Evolutionary conservation across 2,888 invertebrate genomes (phyloP).

Genomic region (Thymelicus sylvestris): DNA sequence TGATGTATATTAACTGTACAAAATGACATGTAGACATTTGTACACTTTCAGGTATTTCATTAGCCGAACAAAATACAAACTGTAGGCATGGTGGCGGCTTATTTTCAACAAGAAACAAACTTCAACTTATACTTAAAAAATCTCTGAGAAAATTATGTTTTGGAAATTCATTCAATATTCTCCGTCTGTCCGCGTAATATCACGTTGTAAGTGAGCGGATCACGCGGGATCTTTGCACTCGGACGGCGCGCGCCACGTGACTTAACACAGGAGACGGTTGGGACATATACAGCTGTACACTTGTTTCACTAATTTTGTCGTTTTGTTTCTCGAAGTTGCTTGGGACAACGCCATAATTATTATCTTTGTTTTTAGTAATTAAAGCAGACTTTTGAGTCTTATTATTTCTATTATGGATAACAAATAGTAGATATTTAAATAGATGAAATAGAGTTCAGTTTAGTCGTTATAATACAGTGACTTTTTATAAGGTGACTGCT

Average conservation of each 20-base stretch:
- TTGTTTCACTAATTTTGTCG: too few species aligned
- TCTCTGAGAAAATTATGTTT: constrained; percentile 3
- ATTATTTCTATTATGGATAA: too few species aligned
- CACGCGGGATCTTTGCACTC: constrained; percentile 13
- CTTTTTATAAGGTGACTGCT: too few species aligned
- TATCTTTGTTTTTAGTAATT: too few species aligned
- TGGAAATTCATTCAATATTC: constrained; percentile 13
- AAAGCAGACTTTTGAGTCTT: too few species aligned
- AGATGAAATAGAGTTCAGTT: too few species aligned
- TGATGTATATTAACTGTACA: not conserved
- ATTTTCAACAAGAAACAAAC: not conserved
- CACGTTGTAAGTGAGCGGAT: constrained; percentile 8
- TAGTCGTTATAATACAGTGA: too few species aligned
- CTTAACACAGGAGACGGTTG: not conserved
- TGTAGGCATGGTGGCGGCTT: not conserved
- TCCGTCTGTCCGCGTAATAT: constrained; percentile 7
- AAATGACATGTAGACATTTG: not conserved
- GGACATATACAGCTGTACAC: too few species aligned
- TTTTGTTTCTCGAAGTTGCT: too few species aligned
- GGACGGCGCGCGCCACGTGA: not conserved
- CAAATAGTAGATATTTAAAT: too few species aligned
- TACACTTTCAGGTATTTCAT: not conserved
- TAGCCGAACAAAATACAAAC: not conserved
- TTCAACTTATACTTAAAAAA: constrained; percentile 6
- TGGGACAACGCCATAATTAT: too few species aligned